Base-by-base conservation (phyloP, 2,797 vertebrate species). In the Philypnodon macrostomus region DNA sequence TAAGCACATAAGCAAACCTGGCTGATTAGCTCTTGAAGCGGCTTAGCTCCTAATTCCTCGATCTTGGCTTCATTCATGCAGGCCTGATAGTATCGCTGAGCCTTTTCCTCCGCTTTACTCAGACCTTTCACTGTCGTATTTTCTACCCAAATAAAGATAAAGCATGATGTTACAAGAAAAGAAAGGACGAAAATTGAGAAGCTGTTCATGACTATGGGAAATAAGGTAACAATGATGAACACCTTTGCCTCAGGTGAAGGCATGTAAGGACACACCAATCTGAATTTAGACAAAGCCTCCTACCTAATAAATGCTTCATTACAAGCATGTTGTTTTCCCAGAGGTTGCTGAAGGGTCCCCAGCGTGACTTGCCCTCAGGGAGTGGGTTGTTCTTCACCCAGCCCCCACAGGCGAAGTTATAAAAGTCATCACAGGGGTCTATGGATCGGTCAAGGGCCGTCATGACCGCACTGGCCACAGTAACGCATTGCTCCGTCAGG, bases 1-100 rank as follows among this genome's bases (percentile, higher is more conserved):
- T 36, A 2, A 21, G 21, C 21, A 41, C 51, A 33, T 5, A 19
- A 31, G 42, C 73, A 1, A 72, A 98, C 97, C 92, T 93, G 90
- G 47, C 85, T 88, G 42, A 99, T 95, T 52, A 97, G 89, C 19
- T 95, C 87, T 63, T 89, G 67, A 9, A 99, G 86, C 0, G 97
- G 97, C 41, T 90, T 72, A 1, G 93, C 91, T 1, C 90, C 92
- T 41, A 98, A 89, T 36, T 90, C 90, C 77, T 97, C 92, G 0
- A 99, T 98, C 76, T 92, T 95, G 66, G 81, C 85, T 73, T 98
- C 96, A 0, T 94, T 98, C 97, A 99, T 95, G 69, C 97, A 99
- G 6, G 96, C 90, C 51, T 91, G 91, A 84, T 95, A 99, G 60
- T 98, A 99, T 2, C 82, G 83, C 75, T 95, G 94, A 1, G 93